Evolutionary conservation across 1,140 invertebrate species (phyloP), one percentile per base, ranked within the genome.

Genomic region (Periplaneta americana): DNA sequence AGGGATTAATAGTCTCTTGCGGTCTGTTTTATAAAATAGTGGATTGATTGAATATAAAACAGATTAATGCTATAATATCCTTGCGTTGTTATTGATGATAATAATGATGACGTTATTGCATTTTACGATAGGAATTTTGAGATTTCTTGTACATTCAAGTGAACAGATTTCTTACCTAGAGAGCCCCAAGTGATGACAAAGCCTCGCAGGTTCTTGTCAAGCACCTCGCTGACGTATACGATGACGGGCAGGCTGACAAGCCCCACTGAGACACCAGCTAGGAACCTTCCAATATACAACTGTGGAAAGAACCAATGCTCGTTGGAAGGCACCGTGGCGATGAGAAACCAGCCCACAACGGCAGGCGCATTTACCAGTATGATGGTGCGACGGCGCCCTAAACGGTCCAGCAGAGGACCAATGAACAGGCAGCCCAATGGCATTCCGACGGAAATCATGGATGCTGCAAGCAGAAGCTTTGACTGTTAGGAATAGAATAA

Each of bases 351-450:
- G 15, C 92, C 92, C 31, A 89, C 33, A 6, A 91, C 82, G 74
- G 89, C 91, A 8, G 91, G 89, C 8, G 91, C 17, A 28, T 90
- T 90, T 22, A 90, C 86, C 3, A 90, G 83, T n/a, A 91, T 85
- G 31, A 94, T 86, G 0, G 91, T 88, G 31, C 79, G 79, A 83
- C 87, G 88, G 22, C 93, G 86, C 5, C 93, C 93, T 74, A 89
- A 87, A 83, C 87, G 89, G 83, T 94, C 93, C 75, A 92, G 88
- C 18, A 91, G 83, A 77, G 88, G 90, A 18, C 92, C 89, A 75
- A 87, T 87, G 6, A 89, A 74, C 1, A 92, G 76, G 81, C 89
- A 91, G 0, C 91, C 91, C 28, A 91, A 81, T 0, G 90, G 90
- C 15, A 88, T 88, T 10, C 88, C 85, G 57, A 91, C 85, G 11